Percentiles rank a stretch among this genome's conserved stretches.
phyloP scores from a whole-genome alignment of 2,888 invertebrate genomes.

The Apeira syringaria region DNA sequence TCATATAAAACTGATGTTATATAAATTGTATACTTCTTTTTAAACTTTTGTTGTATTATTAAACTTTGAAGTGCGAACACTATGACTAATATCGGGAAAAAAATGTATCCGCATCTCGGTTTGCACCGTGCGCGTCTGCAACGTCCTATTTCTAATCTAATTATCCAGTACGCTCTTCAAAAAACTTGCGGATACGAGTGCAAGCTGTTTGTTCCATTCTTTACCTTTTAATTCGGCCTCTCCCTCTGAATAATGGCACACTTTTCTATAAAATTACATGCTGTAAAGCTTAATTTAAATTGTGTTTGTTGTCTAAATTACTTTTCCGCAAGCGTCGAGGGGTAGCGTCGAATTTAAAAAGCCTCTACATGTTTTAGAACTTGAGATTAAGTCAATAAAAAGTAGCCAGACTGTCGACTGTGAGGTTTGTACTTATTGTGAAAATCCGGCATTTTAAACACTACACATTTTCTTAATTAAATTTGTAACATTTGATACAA shows the following conservation, averaged over 20 bases:
- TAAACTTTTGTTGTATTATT: too few relatives aligned
- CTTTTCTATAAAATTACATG: constrained; percentile 39
- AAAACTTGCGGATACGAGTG: constrained; percentile 59
- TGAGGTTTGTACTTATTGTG: neutral
- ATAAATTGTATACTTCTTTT: neutral
- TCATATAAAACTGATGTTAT: constrained; percentile 1
- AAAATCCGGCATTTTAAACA: neutral
- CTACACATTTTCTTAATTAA: constrained; percentile 1
- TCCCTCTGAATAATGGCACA: constrained; percentile 46
- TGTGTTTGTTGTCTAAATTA: constrained; percentile 32
- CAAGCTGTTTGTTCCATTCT: constrained; percentile 59
- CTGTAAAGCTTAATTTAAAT: constrained; percentile 32
- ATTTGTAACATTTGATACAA: too few relatives aligned
- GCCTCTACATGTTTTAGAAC: constrained; percentile 13
- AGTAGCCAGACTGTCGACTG: constrained; percentile 2
- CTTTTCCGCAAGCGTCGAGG: constrained; percentile 18
- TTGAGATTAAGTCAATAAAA: constrained; percentile 15
- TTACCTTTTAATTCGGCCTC: constrained; percentile 42
- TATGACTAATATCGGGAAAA: constrained; percentile 22
- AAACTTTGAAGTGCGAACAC: too few relatives aligned
- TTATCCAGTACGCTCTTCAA: constrained; percentile 64
- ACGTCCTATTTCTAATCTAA: constrained; percentile 70
- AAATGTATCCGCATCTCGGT: constrained; percentile 37
- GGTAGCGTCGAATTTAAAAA: constrained; percentile 16
- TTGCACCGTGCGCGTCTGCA: constrained; percentile 29